Evolutionary conservation across 2,797 vertebrate species (phyloP).

Genomic region (Cercopithecus mitis): DNA sequence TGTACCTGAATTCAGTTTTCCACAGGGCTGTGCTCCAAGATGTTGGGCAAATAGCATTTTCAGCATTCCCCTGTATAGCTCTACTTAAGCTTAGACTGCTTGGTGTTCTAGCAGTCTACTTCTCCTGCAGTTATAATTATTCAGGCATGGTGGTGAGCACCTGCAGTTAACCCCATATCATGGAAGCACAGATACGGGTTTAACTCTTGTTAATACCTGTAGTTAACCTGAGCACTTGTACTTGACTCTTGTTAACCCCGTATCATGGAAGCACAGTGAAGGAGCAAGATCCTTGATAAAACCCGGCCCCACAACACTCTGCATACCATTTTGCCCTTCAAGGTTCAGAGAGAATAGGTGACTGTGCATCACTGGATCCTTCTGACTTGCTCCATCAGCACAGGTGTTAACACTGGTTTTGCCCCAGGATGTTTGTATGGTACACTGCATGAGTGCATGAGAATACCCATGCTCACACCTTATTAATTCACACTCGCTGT

Average conservation of each 20-base stretch:
- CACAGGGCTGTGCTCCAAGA: background rate
- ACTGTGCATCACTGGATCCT: background rate
- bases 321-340: background rate
- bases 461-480: background rate
- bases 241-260: background rate
- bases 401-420: background rate
- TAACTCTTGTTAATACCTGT: no score
- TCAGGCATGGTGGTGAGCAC: no score
- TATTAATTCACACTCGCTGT: background rate
- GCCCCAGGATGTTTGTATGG: background rate
- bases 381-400: background rate
- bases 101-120: background rate
- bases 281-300: background rate
- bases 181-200: background rate
- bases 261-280: background rate
- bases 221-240: no score
- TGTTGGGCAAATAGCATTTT: background rate
- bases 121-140: background rate
- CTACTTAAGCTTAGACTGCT: background rate
- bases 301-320: background rate
- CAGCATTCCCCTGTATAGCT: accelerated
- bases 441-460: no score
- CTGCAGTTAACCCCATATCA: background rate
- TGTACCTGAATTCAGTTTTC: background rate
- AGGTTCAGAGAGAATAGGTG: background rate